Base-by-base conservation (phyloP, 2,797 vertebrate species). In the Botia almorhae region DNA sequence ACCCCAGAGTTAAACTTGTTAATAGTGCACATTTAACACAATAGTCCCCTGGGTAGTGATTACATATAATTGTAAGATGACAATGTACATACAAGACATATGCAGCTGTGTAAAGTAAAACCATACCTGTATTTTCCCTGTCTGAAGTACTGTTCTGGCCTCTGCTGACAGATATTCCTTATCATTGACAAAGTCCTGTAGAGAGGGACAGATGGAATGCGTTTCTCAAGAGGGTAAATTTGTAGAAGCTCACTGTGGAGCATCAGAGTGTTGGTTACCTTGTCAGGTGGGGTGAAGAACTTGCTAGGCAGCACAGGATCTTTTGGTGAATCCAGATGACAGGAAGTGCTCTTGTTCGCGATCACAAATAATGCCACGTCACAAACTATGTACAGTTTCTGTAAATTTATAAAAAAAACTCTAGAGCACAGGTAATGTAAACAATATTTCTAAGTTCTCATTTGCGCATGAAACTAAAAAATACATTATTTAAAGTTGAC, bases 361-460 rank as follows among this genome's bases (percentile, higher is more conserved):
- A 99, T 98, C 76, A 99, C 98, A 74, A 97, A 99, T 6, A 99
- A 94, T 46, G 98, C 98, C 67, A 99, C 96, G 64, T 99, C 98
- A 86, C 97, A 99, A 50, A 99, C 97, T 14, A 97, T 96, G 81
- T 99, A 99, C 80, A 99, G 93, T 94, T 99, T 99, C 98, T 99
- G 92, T 71, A 84, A 84, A 60, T n/a, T 39, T 21, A 69, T 75
- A 65, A 61, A 70, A 81, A 79, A 81, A 78, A 26, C n/a, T 8
- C 0, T 21, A 76, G 46, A 74, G 11, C n/a, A 46, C 7, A 2
- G 50, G 14, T 4, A 51, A 3, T 17, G 16, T 51, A 51, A 51
- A 51, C 12, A 50, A 3, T 50, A 36, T 36, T 36, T 36, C 36
- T 39, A 39, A 1, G 43, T 46, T 46, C 8, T 2, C 10, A 46